Percentiles rank a stretch among this genome's conserved stretches.
These are phyloP conservation scores for Bacillus rossius DNA, from an alignment of 1,140 invertebrate species.

Conservation along the genomic window DNA sequence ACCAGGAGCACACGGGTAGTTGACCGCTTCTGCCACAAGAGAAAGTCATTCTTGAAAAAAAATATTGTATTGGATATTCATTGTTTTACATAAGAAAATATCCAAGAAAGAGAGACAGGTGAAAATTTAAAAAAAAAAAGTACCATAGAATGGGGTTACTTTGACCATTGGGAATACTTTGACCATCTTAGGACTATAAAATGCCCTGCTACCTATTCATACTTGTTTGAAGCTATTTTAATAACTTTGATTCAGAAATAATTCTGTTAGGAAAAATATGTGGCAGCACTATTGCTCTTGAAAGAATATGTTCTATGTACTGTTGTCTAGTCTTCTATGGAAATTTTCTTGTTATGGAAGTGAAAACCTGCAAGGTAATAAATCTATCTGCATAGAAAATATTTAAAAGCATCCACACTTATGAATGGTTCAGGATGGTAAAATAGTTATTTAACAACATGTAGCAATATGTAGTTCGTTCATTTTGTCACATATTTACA, in stretches of 20 bases:
- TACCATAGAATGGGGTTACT: constrained; percentile 7
- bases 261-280: background rate
- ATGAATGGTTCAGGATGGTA: background rate
- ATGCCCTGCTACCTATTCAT: too few relatives aligned
- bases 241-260: background rate
- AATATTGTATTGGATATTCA: too few relatives aligned
- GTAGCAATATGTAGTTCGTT: constrained; percentile 8
- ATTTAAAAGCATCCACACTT: constrained; percentile 2
- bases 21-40: too few relatives aligned
- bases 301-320: background rate
- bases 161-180: constrained; percentile 11
- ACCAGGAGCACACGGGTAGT: too few relatives aligned
- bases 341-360: background rate
- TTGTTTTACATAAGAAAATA: too few relatives aligned
- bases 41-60: too few relatives aligned
- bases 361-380: constrained; percentile 1
- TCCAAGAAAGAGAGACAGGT: too few relatives aligned
- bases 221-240: too few relatives aligned
- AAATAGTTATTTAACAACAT: constrained; percentile 16
- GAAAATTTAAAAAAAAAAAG: too few relatives aligned
- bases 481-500: constrained; percentile 12
- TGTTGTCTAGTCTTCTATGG: background rate
- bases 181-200: constrained; percentile 2
- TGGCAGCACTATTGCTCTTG: constrained; percentile 10
- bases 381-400: constrained; percentile 8